Evolutionary conservation across 2,113 vertebrate genomes (phyloP), one percentile per base, ranked within the genome.

Genomic region (Nycticorax nycticorax): DNA sequence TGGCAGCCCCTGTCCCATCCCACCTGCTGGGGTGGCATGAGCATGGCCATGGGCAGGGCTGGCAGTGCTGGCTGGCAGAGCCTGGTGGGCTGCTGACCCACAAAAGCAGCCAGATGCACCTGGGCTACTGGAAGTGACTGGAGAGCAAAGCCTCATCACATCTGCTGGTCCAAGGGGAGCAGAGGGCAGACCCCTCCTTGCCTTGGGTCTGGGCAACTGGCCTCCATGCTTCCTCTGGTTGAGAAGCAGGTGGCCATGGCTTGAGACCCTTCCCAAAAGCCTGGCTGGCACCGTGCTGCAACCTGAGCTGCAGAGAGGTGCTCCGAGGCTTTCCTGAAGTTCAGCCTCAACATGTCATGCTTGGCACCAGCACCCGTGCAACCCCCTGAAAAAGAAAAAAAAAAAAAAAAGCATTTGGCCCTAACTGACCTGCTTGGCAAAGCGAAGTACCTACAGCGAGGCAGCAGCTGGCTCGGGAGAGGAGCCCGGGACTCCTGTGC

Each of bases 361-460:
- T 96, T 96, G 96, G 96, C 93, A 94, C 41, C 53, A 62, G 41
- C 56, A 67, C 15, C 37, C 0, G 2, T 94, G 90, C 92, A 93
- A 89, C 59, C 92, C 94, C 95, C 84, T 5, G 0, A 83, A 84
- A 88, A 74, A 67, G 16, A 41, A 43, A 43, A 15, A 15, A 43
- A 24, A 43, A 24, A 39, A 39, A 71, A 57, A 78, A 82, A 63
- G 41, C 4, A 17, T 86, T 96, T 95, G 93, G 92, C 96, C 86
- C 91, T 89, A 79, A 77, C 75, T 94, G 90, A 95, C 90, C 94
- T 78, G 79, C 88, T 95, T 97, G 96, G 96, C 96, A 95, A 93
- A n/a, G 55, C 2, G 0, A 53, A 75, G 45, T 75, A 96, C 92
- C 86, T 95, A 92, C 96, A 97, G 94, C 60, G 0, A 93, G 88